These are phyloP conservation scores for Phainopepla nitens DNA, from an alignment of 2,113 vertebrate species.

Conservation along the genomic window DNA sequence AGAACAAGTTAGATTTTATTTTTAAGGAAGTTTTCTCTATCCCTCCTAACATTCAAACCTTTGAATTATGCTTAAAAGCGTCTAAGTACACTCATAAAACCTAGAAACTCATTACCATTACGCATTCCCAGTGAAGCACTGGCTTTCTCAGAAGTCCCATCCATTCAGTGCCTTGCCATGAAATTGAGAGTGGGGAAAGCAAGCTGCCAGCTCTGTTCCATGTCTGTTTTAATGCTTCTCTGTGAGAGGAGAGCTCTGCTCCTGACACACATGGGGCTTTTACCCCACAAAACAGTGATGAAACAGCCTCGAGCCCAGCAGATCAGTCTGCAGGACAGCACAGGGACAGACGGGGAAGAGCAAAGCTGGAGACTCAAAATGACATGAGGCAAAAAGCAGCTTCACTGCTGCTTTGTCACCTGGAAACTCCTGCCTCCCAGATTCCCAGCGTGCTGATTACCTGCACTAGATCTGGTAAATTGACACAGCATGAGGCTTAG, in stretches of 20 bases:
- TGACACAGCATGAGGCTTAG: neutral
- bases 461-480: neutral
- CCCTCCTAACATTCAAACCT: neutral
- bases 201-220: neutral
- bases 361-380: neutral
- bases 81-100: neutral
- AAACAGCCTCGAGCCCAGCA: neutral
- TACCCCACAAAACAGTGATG: accelerated
- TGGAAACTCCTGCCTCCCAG: neutral
- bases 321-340: neutral
- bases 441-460: neutral
- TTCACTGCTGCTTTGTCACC: neutral
- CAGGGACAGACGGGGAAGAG: neutral
- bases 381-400: neutral
- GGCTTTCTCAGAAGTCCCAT: neutral
- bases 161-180: neutral
- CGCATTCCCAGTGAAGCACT: neutral
- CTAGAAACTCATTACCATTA: neutral
- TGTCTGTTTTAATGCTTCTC: neutral
- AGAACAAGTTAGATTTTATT: neutral
- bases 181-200: neutral
- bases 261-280: neutral
- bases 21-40: neutral
- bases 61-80: neutral
- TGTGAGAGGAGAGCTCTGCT: neutral